A percentile compares a stretch with the other conserved stretches of the same genome.
phyloP scores from a whole-genome alignment of 2,888 invertebrate species.

The Hymenopus coronatus region DNA sequence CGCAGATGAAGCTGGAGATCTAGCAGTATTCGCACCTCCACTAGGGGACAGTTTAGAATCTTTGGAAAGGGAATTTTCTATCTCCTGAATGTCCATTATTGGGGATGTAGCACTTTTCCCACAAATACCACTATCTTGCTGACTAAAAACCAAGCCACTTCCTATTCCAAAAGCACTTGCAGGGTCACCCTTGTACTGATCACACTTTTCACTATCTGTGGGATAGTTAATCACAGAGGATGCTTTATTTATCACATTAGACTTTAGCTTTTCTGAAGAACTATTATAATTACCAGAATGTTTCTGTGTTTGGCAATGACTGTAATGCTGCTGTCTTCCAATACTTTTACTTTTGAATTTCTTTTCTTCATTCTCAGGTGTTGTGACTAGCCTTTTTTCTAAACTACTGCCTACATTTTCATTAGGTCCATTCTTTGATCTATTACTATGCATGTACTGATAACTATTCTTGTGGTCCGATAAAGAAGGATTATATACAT shows the following conservation, averaged over 20 bases:
- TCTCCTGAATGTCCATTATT: conserved; percentile 27
- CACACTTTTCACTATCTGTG: conserved; percentile 12
- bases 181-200: conserved; percentile 16
- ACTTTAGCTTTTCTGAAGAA: conserved; percentile 23
- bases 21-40: conserved; percentile 32
- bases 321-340: conserved; percentile 7
- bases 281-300: conserved; percentile 1
- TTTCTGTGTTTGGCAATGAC: conserved; percentile 24
- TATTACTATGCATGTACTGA: conserved; percentile 21
- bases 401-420: neutral
- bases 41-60: conserved; percentile 41
- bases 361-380: conserved; percentile 20
- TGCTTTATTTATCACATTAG: conserved; percentile 21
- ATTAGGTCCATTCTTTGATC: conserved; percentile 11
- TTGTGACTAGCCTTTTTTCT: neutral
- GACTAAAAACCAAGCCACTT: neutral
- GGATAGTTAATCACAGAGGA: conserved; percentile 26
- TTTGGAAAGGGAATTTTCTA: conserved; percentile 39
- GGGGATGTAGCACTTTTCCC: neutral
- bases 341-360: conserved; percentile 22
- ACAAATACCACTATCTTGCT: neutral
- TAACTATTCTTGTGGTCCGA: conserved; percentile 5
- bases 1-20: conserved; percentile 34
- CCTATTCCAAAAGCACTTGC: conserved; percentile 9
- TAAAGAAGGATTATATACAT: neutral